These are phyloP conservation scores for Plutella xylostella DNA, from an alignment of 2,888 invertebrate species.

Conservation along the genomic window DNA sequence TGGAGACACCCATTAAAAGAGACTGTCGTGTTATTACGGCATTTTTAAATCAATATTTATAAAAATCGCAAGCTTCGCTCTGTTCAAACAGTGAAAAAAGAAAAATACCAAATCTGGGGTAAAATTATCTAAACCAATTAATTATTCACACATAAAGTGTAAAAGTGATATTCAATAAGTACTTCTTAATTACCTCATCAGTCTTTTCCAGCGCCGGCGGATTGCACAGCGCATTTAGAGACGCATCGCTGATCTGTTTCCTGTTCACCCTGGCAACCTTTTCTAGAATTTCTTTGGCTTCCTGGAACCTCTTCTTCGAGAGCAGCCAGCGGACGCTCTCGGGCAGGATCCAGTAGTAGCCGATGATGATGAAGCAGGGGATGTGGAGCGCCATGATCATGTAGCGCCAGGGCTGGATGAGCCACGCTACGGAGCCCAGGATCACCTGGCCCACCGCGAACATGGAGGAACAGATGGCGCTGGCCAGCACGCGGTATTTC, in stretches of 20 bases:
- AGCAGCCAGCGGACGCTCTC: conserved; percentile 84
- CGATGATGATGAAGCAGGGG: conserved; percentile 74
- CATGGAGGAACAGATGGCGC: conserved; percentile 75
- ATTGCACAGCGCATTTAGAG: conserved; percentile 47
- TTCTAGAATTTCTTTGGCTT: conserved; percentile 71
- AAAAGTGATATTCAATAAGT: too few relatives aligned
- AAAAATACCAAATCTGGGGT: too few relatives aligned
- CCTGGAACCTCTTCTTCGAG: conserved; percentile 71
- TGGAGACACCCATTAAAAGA: too few relatives aligned
- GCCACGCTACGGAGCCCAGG: conserved; percentile 76
- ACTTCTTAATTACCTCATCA: too few relatives aligned
- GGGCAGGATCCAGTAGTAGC: conserved; percentile 72
- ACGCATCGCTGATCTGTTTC: conserved; percentile 63
- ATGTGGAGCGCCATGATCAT: conserved; percentile 74
- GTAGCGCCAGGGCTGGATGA: conserved; percentile 75
- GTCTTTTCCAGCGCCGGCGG: conserved; percentile 30
- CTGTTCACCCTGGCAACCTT: conserved; percentile 74
- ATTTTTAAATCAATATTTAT: too few relatives aligned
- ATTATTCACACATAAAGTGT: too few relatives aligned
- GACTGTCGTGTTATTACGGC: too few relatives aligned
- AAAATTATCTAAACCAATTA: too few relatives aligned
- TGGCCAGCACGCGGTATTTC: conserved; percentile 76
- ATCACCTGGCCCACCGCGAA: conserved; percentile 79
- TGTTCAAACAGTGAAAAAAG: too few relatives aligned
- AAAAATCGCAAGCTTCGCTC: too few relatives aligned